Evolutionary conservation across 2,888 invertebrate species (phyloP).

Genomic region (Halictus quadricinctus): DNA sequence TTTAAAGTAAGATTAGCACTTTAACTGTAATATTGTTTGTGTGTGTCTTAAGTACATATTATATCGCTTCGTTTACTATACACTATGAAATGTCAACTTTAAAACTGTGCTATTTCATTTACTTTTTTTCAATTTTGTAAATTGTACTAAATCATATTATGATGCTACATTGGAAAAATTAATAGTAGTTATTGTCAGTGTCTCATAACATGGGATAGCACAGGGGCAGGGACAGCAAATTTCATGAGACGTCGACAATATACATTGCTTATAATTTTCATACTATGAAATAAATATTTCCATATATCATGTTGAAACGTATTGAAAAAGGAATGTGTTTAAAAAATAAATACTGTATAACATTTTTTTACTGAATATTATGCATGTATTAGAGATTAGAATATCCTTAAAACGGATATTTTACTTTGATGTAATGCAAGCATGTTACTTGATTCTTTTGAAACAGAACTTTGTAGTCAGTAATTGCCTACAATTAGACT

Average conservation of each 20-base stretch:
- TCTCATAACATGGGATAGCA: too few relatives aligned
- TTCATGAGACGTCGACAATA: not conserved
- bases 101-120: not conserved
- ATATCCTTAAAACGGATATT: not conserved
- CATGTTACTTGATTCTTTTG: not conserved
- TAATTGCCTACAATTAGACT: conserved; percentile 6
- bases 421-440: not conserved
- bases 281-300: not conserved
- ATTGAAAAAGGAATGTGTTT: not conserved
- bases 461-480: not conserved
- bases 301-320: not conserved
- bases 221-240: too few relatives aligned
- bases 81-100: not conserved
- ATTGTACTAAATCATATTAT: not conserved
- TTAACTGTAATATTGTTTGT: conserved; percentile 23
- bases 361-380: not conserved
- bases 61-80: not conserved
- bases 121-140: not conserved
- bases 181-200: not conserved
- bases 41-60: conserved; percentile 19
- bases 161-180: not conserved
- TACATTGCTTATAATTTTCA: not conserved
- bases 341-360: conserved; percentile 14
- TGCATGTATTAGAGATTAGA: conserved; percentile 7
- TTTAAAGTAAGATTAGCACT: conserved; percentile 13